phyloP scores from a whole-genome alignment of 2,113 vertebrate genomes.

The Pogona vitticeps region DNA sequence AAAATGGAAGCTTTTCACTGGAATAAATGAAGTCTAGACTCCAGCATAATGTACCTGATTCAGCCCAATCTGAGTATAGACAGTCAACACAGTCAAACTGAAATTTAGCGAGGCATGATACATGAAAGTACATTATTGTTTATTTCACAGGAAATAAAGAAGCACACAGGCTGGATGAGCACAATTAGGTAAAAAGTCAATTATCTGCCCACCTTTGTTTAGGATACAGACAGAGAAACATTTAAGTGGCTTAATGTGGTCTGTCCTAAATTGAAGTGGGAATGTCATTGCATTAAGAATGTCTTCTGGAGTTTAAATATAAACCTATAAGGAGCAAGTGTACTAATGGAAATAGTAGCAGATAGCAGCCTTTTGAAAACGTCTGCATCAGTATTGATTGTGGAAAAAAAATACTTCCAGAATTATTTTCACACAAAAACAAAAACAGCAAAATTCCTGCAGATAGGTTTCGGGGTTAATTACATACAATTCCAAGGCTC shows the following conservation, averaged over 20 bases:
- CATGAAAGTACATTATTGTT: neutral
- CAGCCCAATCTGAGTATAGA: no score
- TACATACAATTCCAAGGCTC: constrained; percentile 66
- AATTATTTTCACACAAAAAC: constrained; percentile 9
- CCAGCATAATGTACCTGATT: neutral
- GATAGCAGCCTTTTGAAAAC: constrained; percentile 18
- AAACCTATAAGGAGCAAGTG: neutral
- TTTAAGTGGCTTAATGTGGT: neutral
- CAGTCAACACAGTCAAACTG: no score
- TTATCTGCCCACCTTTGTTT: neutral
- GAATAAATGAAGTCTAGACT: neutral
- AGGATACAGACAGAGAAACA: neutral
- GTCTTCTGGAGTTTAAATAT: neutral
- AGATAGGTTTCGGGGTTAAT: constrained; percentile 65
- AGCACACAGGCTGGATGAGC: neutral
- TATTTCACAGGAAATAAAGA: neutral
- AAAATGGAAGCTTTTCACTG: neutral
- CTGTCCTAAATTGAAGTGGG: neutral
- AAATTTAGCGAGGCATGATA: neutral
- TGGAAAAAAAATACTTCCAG: constrained; percentile 57
- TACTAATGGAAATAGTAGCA: neutral
- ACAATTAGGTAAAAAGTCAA: neutral
- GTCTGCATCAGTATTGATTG: constrained; percentile 31
- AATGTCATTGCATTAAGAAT: neutral
- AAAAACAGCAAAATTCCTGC: constrained; percentile 52